Conservation (phyloP, 2,888 invertebrate species). For the Germaria angustata region DNA sequence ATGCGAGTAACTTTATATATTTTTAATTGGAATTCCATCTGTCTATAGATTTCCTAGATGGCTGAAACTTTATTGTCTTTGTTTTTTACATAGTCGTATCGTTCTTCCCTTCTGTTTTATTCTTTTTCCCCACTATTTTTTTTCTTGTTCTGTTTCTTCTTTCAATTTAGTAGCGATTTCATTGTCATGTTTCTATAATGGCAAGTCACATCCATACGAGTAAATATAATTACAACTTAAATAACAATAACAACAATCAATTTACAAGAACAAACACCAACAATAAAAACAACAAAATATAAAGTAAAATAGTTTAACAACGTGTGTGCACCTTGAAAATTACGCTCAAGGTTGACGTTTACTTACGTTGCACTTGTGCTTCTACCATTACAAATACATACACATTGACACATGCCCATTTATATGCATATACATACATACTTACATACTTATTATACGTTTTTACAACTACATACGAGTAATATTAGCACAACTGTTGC, state of each 20-base stretch:
- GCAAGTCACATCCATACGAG: slow-evolving; percentile 50
- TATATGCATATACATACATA: neutral
- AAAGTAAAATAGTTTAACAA: slow-evolving; percentile 58
- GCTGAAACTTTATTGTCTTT: no score
- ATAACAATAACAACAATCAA: slow-evolving; percentile 10
- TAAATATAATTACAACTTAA: slow-evolving; percentile 42
- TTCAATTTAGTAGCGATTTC: slow-evolving; percentile 43
- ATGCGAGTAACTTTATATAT: no score
- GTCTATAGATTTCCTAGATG: no score
- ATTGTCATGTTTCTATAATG: slow-evolving; percentile 55
- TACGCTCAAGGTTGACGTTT: slow-evolving; percentile 74
- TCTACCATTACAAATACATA: neutral
- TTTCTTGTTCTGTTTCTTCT: neutral
- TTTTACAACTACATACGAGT: neutral
- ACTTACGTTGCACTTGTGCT: slow-evolving; percentile 15
- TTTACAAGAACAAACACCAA: slow-evolving; percentile 5
- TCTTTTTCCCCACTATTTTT: neutral
- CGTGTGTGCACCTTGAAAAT: slow-evolving; percentile 75
- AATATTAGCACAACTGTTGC: neutral
- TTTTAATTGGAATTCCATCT: no score
- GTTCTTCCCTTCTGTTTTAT: neutral
- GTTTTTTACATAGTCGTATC: no score
- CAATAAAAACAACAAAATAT: slow-evolving; percentile 6
- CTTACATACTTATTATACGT: neutral
- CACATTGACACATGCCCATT: no score